Base-by-base conservation (phyloP, 2,888 invertebrate species). In the Amphipoea lucens region DNA sequence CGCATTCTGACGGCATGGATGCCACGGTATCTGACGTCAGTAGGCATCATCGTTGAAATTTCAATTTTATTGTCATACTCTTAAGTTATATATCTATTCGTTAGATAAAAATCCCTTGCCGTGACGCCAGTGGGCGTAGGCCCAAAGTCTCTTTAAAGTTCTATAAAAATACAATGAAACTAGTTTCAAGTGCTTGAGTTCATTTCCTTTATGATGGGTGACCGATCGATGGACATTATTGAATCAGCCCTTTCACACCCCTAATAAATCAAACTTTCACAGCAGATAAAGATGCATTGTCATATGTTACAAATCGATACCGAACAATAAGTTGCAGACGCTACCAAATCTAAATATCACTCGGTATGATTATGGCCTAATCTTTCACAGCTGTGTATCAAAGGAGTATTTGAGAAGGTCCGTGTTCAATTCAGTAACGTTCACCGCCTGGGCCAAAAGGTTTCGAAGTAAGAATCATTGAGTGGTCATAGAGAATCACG, bases 261-360 rank as follows among this genome's bases (percentile, higher is more conserved):
- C 14, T 48, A 65, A 69, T 76, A 57, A 83, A 83, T 70, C 57
- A 51, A 76, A 83, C 23, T n/a, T 42, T 1, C 12, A 62, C 62
- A 57, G 23, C 57, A 4, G 23, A 23, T 62, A 57, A 29, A 1
- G 36, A 3, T 4, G 0, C 14, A 42, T 4, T 11, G n/a, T 73
- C 57, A 81, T 23, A 20, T 14, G 2, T 9, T 62, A 45, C 20
- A 29, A 76, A 75, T 62, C 67, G 36, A n/a, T 57, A 68, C 14
- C 5, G 9, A 73, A 51, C 54, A 23, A 23, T 63, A 79, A 42
- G 42, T 36, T 40, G 9, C 6, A 51, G 51, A 42, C 5, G 23
- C 1, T 17, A 23, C 4, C 23, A 5, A 42, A 48, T 66, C 5
- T 4, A 14, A 70, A 45, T 48, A 20, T 3, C 4, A 45, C 14